Base-by-base conservation (phyloP, 2,797 vertebrate genomes). In the Melanotaenia trifasciata region DNA sequence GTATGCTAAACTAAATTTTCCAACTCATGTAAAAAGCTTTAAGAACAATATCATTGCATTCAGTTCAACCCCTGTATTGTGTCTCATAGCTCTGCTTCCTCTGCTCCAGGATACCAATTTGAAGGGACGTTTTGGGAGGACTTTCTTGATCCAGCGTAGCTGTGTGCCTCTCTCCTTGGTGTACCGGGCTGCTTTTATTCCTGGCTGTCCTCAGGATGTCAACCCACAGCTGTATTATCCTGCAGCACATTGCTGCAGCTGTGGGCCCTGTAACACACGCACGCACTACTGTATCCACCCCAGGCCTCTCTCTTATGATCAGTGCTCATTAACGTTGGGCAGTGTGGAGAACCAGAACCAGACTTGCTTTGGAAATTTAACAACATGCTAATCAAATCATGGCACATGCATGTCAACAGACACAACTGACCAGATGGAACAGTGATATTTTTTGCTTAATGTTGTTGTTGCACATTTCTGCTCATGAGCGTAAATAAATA, bases 131-230 rank as follows among this genome's bases (percentile, higher is more conserved):
- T 91, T 96, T 20, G 95, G 95, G 35, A 94, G 91, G 83, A 91
- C 80, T 0, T 93, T 95, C 16, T 67, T 96, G 78, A 94, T 95
- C 36, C 96, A 97, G 91, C 94, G 93, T 0, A 94, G 95, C 72
- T 98, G 97, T 72, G 94, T 95, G 0, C 96, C 97, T 16, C 92
- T 89, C 60, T 95, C 96, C 35, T 86, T 97, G 87, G 76, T 86
- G 64, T 96, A 97, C 74, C 93, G 69, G 33, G 88, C 94, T 2
- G 93, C 84, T 4, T 76, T 83, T 75, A 91, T 98, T 79, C 95
- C 96, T 0, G 96, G 96, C 80, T 97, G 96, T 74, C 95, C 95
- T 4, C 79, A 14, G 38, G 91, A 95, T 50, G 89, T 92, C n/a
- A 40, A 88, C 84, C 90, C 96, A 1, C 90, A 95, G 63, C 92